A percentile compares a stretch with the other conserved stretches of the same genome.
Conservation (phyloP, 2,797 vertebrate genomes). For the Discoglossus pictus region DNA sequence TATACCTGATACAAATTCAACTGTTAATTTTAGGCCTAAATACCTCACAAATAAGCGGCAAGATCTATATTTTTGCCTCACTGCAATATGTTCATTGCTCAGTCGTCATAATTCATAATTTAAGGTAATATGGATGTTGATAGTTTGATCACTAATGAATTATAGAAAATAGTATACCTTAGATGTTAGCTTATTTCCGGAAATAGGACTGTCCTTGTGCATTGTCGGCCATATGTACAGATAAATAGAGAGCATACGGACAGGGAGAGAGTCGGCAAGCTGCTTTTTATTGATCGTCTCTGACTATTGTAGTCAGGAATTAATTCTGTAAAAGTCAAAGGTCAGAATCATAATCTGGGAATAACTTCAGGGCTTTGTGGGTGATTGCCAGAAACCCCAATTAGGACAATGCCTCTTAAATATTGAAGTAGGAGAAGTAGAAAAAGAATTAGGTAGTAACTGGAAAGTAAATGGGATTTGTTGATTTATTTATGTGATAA, state of each 20-base stretch:
- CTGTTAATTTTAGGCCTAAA: too few relatives aligned
- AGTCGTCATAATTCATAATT: too few relatives aligned
- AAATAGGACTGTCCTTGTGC: neutral
- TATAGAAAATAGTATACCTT: too few relatives aligned
- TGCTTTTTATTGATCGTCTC: conserved; percentile 8
- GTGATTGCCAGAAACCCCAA: conserved; percentile 15
- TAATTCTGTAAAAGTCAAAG: conserved; percentile 8
- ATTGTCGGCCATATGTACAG: neutral
- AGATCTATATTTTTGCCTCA: too few relatives aligned
- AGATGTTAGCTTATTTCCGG: neutral
- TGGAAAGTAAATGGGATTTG: too few relatives aligned
- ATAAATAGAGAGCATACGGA: neutral
- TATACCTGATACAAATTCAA: too few relatives aligned
- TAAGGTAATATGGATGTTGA: too few relatives aligned
- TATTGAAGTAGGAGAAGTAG: conserved; percentile 25
- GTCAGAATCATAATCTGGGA: conserved; percentile 17
- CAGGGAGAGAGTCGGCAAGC: conserved; percentile 3
- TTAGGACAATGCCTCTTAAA: conserved; percentile 3
- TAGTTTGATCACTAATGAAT: too few relatives aligned
- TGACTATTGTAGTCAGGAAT: conserved; percentile 9
- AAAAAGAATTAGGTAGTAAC: neutral
- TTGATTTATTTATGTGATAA: too few relatives aligned
- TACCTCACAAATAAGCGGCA: too few relatives aligned
- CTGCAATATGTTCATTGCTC: too few relatives aligned
- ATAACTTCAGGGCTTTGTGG: conserved; percentile 14